phyloP scores from a whole-genome alignment of 2,888 invertebrate genomes.

The Phengaris arion region DNA sequence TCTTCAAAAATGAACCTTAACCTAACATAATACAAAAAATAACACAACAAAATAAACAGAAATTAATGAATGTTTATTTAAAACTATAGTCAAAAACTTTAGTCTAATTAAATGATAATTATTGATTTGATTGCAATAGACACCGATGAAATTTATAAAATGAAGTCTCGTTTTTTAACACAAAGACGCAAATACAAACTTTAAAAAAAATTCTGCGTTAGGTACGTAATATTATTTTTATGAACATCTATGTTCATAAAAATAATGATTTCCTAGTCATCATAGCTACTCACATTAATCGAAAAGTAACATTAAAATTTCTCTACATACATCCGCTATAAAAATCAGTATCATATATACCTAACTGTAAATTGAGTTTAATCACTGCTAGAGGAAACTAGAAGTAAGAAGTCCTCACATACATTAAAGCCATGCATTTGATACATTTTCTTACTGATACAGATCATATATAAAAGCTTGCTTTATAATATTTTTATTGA shows the following conservation, averaged over 20 bases:
- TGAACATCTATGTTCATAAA: not conserved
- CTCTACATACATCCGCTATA: not conserved
- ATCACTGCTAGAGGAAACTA: not conserved
- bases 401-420: not conserved
- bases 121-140: too few species aligned
- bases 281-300: not conserved
- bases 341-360: not conserved
- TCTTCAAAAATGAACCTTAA: not conserved
- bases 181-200: not conserved
- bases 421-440: not conserved
- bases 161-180: too few species aligned
- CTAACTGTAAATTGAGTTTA: not conserved
- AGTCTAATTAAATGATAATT: too few species aligned
- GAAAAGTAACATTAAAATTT: not conserved
- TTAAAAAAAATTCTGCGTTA: not conserved
- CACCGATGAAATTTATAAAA: too few species aligned
- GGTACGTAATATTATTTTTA: too few species aligned
- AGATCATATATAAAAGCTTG: too few species aligned
- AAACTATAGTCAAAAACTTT: too few species aligned
- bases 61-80: too few species aligned
- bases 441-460: too few species aligned
- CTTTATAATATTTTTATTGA: not conserved
- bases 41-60: too few species aligned
- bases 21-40: too few species aligned
- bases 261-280: constrained; percentile 11